These are phyloP conservation scores for Myotis vivesi DNA, from an alignment of 2,797 vertebrate genomes.

Conservation along the genomic window DNA sequence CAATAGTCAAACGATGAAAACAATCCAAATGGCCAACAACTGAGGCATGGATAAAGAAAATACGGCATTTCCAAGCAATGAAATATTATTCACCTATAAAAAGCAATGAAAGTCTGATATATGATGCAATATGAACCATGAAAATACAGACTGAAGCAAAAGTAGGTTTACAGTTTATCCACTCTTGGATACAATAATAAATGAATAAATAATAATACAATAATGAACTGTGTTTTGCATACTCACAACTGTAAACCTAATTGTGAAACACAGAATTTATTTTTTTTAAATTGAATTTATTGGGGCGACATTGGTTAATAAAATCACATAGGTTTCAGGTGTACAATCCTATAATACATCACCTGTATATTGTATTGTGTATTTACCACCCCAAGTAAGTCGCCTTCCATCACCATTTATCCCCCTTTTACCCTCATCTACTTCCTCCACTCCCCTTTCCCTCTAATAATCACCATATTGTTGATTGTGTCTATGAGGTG, in stretches of 20 bases:
- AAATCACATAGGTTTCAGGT: background rate
- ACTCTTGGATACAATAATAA: background rate
- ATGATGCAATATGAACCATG: background rate
- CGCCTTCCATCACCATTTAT: background rate
- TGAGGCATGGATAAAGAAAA: background rate
- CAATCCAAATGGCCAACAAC: background rate
- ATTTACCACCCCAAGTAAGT: background rate
- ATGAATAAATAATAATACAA: background rate
- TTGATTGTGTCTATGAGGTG: background rate
- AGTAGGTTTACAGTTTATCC: background rate
- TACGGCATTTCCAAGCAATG: background rate
- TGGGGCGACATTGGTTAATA: background rate
- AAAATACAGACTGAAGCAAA: background rate
- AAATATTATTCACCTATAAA: background rate
- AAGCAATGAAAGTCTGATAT: background rate
- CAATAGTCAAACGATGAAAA: constrained; percentile 14
- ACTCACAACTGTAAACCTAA: background rate
- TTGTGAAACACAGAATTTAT: background rate
- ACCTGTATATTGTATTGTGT: background rate
- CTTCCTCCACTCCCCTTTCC: background rate
- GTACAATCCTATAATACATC: background rate
- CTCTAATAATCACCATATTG: background rate
- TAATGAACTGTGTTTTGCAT: background rate
- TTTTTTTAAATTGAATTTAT: background rate
- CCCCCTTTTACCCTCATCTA: background rate